Evolutionary conservation across 2,888 invertebrate species (phyloP).

Genomic region (Plutella xylostella): DNA sequence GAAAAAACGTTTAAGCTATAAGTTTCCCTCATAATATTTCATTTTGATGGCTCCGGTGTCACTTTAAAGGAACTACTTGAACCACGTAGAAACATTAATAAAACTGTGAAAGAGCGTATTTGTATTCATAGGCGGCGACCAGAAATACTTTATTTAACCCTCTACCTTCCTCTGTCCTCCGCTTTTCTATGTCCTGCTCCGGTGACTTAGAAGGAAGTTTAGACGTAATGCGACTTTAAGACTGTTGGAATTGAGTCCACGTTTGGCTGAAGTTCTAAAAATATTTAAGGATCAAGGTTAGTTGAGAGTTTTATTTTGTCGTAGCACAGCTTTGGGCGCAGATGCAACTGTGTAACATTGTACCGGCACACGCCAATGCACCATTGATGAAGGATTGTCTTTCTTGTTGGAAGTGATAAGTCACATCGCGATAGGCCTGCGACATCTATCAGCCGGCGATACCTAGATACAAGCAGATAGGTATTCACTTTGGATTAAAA

Average conservation of each 20-base stretch:
- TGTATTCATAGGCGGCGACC: conserved; percentile 7
- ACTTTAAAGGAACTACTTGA: conserved; percentile 6
- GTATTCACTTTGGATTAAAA: too few species aligned
- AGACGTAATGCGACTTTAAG: not conserved
- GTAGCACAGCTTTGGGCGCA: too few species aligned
- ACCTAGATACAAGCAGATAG: too few species aligned
- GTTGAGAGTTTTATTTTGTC: not conserved
- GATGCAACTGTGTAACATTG: too few species aligned
- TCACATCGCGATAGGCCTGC: too few species aligned
- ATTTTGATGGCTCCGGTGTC: not conserved
- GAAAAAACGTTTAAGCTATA: conserved; percentile 1
- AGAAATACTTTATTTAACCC: conserved; percentile 7
- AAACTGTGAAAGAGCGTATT: conserved; percentile 5
- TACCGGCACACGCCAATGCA: too few species aligned
- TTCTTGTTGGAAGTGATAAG: too few species aligned
- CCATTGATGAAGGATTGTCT: too few species aligned
- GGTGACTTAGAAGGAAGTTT: not conserved
- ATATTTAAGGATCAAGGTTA: not conserved
- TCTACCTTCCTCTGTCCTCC: too few species aligned
- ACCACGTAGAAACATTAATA: conserved; percentile 4
- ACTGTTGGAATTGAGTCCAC: not conserved
- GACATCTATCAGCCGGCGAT: too few species aligned
- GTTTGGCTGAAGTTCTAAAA: not conserved
- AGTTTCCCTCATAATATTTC: conserved; percentile 1
- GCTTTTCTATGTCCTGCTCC: conserved; percentile 1